Evolutionary conservation across 2,797 vertebrate species (phyloP), one percentile per base, ranked within the genome.

Genomic region (Rachycentron canadum): DNA sequence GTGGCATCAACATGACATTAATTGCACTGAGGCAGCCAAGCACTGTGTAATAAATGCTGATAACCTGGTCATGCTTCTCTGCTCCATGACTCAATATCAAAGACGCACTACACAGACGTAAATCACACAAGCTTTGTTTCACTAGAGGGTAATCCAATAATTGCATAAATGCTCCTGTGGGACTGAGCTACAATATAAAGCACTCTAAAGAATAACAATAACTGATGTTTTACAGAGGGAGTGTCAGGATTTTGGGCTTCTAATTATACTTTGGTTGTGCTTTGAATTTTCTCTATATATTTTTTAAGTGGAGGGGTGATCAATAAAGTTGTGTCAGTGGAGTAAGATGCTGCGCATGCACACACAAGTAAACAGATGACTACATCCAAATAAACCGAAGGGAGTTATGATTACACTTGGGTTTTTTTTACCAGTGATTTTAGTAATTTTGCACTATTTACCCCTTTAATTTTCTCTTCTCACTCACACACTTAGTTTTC

Each of bases 51-150:
- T 28, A 66, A 81, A 45, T 23, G 14, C 68, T n/a, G 55, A 63
- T 64, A 67, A 75, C 56, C 21, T 36, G 59, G 67, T 77, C 65
- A 55, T 79, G 65, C 50, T 65, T 69, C 63, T 63, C 32, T 60
- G 60, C 43, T 50, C 43, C 0, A 10, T 75, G 71, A 71, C 65
- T 45, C 57, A 43, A 66, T 26, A 52, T 77, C 55, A 62, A 58
- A 76, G 28, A 60, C 14, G 12, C 0, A 36, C 21, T 36, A 28
- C 64, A 70, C 67, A 79, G 65, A 85, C 76, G 58, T 40, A 40
- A 34, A 62, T 52, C 47, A 52, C 32, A 52, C 36, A 26, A 25
- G 56, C 50, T 30, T 71, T 49, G 56, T 84, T 32, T 64, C 23
- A 40, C 12, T 36, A 19, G 55, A 56, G 23, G 56, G 49, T 53